Evolutionary conservation across 2,113 vertebrate genomes (phyloP).

Genomic region (Protomyctophum bolini): DNA sequence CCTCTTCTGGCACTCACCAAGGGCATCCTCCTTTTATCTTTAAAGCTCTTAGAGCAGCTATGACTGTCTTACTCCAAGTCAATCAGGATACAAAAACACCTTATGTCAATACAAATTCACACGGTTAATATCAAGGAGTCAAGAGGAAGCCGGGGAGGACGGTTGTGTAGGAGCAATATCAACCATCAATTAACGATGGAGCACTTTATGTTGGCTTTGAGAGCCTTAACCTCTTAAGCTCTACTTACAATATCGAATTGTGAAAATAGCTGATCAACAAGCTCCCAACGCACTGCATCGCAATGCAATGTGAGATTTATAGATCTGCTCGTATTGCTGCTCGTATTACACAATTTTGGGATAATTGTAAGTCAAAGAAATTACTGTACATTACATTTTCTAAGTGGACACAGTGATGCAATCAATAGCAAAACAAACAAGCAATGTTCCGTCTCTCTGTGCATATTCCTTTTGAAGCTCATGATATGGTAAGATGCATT

Average conservation of each 20-base stretch:
- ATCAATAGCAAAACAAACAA: slow-evolving; percentile 62
- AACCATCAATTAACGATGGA: slow-evolving; percentile 74
- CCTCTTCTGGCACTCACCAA: slow-evolving; percentile 66
- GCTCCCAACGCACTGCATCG: no score
- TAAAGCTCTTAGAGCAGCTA: slow-evolving; percentile 72
- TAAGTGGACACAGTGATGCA: slow-evolving; percentile 52
- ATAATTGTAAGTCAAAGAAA: no score
- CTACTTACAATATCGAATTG: no score
- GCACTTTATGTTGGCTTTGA: slow-evolving; percentile 70
- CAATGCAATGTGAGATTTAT: background rate
- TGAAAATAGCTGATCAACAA: no score
- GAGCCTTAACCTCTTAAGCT: slow-evolving; percentile 36
- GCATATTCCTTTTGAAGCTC: slow-evolving; percentile 34
- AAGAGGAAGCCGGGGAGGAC: slow-evolving; percentile 22
- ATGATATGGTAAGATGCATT: slow-evolving; percentile 15
- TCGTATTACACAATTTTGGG: no score
- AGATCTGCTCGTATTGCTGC: no score
- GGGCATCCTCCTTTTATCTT: slow-evolving; percentile 73
- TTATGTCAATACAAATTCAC: slow-evolving; percentile 65
- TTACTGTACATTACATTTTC: no score
- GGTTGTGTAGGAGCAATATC: slow-evolving; percentile 56
- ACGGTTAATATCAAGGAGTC: slow-evolving; percentile 69
- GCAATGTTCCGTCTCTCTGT: slow-evolving; percentile 39
- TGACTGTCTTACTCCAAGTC: slow-evolving; percentile 65
- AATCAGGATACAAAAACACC: slow-evolving; percentile 63